Evolutionary conservation across 2,797 vertebrate genomes (phyloP).

Genomic region (Lutjanus argentimaculatus): DNA sequence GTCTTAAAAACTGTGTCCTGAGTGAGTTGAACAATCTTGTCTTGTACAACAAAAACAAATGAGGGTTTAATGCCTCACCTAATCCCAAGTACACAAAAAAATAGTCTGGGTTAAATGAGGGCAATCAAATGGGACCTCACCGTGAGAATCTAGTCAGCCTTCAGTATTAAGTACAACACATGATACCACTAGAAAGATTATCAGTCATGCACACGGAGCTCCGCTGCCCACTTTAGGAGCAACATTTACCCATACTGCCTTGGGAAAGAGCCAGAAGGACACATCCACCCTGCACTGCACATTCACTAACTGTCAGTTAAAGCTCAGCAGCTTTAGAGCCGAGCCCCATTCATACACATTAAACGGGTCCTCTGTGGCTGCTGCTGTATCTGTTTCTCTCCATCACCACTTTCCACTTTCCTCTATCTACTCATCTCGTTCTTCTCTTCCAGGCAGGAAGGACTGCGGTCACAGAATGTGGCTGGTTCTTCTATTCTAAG

Average conservation of each 20-base stretch:
- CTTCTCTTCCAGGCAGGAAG: conserved; percentile 25
- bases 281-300: conserved; percentile 37
- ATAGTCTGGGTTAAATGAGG: conserved; percentile 33
- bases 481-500: conserved; percentile 48
- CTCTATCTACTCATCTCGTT: conserved; percentile 47
- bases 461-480: conserved; percentile 43
- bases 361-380: conserved; percentile 44
- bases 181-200: conserved; percentile 59
- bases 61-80: conserved; percentile 18
- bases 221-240: conserved; percentile 35
- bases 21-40: neutral
- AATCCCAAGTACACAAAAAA: conserved; percentile 27
- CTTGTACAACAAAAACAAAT: conserved; percentile 28
- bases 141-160: conserved; percentile 38
- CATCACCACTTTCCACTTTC: conserved; percentile 50
- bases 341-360: conserved; percentile 53
- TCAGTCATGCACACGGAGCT: conserved; percentile 46
- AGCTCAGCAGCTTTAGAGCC: conserved; percentile 45
- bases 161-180: conserved; percentile 56
- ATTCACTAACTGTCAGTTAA: conserved; percentile 46
- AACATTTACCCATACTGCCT: conserved; percentile 60
- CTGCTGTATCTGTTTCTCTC: conserved; percentile 49
- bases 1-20: neutral
- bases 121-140: conserved; percentile 42
- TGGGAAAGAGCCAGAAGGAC: conserved; percentile 58